phyloP scores from a whole-genome alignment of 2,113 vertebrate genomes.

The Chitala chitala region DNA sequence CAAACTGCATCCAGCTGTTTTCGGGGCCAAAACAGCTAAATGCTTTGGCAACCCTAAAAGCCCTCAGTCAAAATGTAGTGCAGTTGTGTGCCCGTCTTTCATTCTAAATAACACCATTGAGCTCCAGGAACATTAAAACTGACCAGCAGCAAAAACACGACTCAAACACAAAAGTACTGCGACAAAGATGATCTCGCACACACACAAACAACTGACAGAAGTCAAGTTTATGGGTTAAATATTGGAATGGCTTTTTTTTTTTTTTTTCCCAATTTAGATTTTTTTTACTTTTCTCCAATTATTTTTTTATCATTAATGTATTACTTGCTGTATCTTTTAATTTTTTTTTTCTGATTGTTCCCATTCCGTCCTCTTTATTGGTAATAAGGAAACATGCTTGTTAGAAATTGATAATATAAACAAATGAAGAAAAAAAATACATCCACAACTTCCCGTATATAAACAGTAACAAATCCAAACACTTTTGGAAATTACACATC shows the following conservation, averaged over 20 bases:
- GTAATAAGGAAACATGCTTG: conserved; percentile 94
- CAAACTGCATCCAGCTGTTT: too few relatives aligned
- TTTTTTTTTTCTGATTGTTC: not conserved
- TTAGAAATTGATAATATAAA: conserved; percentile 88
- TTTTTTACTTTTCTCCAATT: conserved; percentile 15
- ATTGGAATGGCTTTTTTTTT: conserved; percentile 24
- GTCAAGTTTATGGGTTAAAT: conserved; percentile 47
- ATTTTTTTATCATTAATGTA: not conserved
- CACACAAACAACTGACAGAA: conserved; percentile 42
- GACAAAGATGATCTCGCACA: too few relatives aligned
- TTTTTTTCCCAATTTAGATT: conserved; percentile 12
- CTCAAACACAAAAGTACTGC: not conserved
- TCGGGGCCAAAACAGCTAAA: too few relatives aligned
- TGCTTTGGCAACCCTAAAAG: too few relatives aligned
- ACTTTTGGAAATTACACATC: conserved; percentile 74
- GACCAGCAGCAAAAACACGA: not conserved
- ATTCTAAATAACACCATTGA: not conserved
- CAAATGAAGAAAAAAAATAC: conserved; percentile 90
- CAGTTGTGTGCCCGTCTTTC: not conserved
- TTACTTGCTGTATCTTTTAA: not conserved
- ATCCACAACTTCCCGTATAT: conserved; percentile 94
- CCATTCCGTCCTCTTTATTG: conserved; percentile 97
- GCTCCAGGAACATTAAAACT: not conserved
- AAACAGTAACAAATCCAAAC: conserved; percentile 98
- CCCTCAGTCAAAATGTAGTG: too few relatives aligned